These are phyloP conservation scores for Macaria liturata DNA, from an alignment of 2,888 invertebrate species.

Conservation along the genomic window DNA sequence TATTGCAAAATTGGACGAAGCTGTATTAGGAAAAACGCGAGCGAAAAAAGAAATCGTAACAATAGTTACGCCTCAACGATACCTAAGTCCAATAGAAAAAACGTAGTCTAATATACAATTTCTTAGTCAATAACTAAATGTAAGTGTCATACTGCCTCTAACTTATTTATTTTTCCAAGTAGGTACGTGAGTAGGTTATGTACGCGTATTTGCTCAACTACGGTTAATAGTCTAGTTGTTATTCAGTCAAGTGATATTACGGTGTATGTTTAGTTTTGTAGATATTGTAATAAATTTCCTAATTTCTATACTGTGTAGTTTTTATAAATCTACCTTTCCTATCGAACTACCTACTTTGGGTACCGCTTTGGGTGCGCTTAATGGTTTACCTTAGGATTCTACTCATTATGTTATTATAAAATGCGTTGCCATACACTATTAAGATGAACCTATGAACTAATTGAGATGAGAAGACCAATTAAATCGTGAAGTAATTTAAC, in stretches of 20 bases:
- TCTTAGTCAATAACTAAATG: constrained; percentile 69
- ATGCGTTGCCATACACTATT: no score
- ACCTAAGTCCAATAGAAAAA: constrained; percentile 46
- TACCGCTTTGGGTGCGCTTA: no score
- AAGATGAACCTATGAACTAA: no score
- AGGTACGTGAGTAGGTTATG: constrained; percentile 30
- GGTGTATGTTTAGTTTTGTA: constrained; percentile 78
- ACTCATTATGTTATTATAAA: no score
- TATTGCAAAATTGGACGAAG: constrained; percentile 68
- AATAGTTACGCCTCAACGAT: constrained; percentile 49
- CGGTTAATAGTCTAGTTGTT: constrained; percentile 55
- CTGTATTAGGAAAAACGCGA: constrained; percentile 61
- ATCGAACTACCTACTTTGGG: no score
- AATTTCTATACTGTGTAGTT: constrained; percentile 34
- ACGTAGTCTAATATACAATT: constrained; percentile 54
- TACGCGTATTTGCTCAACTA: constrained; percentile 69
- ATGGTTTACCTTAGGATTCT: no score
- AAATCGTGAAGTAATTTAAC: no score
- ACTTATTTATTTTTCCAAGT: constrained; percentile 37
- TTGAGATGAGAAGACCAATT: no score
- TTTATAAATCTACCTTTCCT: no score
- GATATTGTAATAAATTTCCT: constrained; percentile 65
- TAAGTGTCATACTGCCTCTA: constrained; percentile 65
- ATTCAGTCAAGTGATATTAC: constrained; percentile 82
- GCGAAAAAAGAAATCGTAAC: constrained; percentile 55